Conservation (phyloP, 2,113 vertebrate species). For the Raphicerus campestris region DNA sequence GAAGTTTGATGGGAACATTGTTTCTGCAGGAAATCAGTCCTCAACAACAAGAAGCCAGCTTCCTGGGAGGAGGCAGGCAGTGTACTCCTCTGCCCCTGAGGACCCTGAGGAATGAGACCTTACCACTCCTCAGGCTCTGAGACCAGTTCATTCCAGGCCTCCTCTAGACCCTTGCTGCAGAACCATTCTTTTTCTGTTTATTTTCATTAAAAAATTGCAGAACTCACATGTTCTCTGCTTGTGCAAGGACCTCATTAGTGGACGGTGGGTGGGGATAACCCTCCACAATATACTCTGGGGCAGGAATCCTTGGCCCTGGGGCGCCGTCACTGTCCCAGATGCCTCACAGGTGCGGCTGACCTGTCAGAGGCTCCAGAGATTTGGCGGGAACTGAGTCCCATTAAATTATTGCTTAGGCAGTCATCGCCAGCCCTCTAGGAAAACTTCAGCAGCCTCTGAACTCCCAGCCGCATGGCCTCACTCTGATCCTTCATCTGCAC, state of each 20-base stretch:
- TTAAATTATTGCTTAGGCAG: not conserved
- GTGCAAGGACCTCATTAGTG: not conserved
- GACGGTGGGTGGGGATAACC: fast-evolving
- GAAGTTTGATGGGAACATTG: not conserved
- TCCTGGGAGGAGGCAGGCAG: not conserved
- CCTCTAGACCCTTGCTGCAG: not conserved
- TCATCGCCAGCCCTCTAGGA: not conserved
- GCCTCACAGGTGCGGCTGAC: fast-evolving
- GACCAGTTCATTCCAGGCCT: not conserved
- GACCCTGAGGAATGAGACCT: not conserved
- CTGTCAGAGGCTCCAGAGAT: not conserved
- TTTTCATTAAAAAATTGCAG: not conserved
- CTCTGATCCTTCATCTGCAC: not conserved
- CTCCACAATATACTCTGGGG: not conserved
- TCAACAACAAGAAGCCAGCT: not conserved
- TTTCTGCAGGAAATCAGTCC: not conserved
- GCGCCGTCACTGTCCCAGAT: fast-evolving
- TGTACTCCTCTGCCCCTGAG: fast-evolving
- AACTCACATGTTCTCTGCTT: not conserved
- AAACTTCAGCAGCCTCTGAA: too few species aligned
- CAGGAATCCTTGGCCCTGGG: not conserved
- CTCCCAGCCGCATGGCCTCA: fast-evolving
- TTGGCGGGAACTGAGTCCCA: not conserved
- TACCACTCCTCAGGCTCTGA: not conserved
- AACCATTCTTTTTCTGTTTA: not conserved